phyloP scores from a whole-genome alignment of 2,888 invertebrate species.

The Syrphus vitripennis region DNA sequence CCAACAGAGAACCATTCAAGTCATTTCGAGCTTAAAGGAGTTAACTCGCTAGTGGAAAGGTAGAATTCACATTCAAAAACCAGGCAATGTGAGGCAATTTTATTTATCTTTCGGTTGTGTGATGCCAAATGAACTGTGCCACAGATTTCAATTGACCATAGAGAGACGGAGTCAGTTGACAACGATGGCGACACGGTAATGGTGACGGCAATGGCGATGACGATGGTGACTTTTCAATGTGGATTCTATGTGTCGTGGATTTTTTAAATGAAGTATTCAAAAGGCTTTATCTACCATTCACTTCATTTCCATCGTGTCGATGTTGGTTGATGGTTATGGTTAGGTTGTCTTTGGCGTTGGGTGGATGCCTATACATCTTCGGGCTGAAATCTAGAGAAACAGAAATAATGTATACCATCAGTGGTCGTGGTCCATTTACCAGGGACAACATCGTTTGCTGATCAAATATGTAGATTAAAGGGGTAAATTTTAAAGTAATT shows the following conservation, averaged over 20 bases:
- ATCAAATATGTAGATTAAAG: slow-evolving; percentile 69
- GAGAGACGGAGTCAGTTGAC: slow-evolving; percentile 2
- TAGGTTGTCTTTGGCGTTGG: not conserved
- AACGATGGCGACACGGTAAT: not conserved
- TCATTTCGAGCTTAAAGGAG: not conserved
- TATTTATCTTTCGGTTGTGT: slow-evolving; percentile 51
- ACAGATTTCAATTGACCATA: slow-evolving; percentile 59
- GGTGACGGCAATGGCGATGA: not conserved
- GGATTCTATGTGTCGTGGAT: not conserved
- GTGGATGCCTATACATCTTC: not conserved
- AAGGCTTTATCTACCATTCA: slow-evolving; percentile 32
- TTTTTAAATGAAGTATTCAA: slow-evolving; percentile 32
- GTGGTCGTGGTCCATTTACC: slow-evolving; percentile 47
- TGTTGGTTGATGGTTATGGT: not conserved
- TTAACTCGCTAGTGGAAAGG: not conserved
- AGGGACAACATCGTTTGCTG: slow-evolving; percentile 64
- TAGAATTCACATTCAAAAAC: slow-evolving; percentile 28
- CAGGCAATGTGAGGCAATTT: slow-evolving; percentile 26
- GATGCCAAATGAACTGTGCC: slow-evolving; percentile 65
- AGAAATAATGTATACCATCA: not conserved
- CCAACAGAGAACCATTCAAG: slow-evolving; percentile 2
- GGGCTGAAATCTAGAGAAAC: not conserved
- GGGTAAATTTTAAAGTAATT: slow-evolving; percentile 64
- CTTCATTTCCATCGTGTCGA: not conserved
- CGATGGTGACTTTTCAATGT: slow-evolving; percentile 7